Conservation (phyloP, 2,113 vertebrate genomes). For the Mesembrinibis cayennensis region DNA sequence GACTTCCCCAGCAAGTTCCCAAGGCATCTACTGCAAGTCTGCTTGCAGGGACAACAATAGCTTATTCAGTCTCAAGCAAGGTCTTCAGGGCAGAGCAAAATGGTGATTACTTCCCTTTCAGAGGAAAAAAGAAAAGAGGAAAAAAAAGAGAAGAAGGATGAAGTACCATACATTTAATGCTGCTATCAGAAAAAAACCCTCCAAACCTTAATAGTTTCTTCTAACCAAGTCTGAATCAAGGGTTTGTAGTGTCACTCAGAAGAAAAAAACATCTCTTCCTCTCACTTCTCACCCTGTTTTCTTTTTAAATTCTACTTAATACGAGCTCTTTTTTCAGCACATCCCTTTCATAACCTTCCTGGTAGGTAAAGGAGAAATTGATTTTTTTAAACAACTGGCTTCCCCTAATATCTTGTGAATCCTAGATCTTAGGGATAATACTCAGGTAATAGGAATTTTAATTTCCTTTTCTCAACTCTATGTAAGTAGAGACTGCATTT, state of each 20-base stretch:
- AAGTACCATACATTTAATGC: not conserved
- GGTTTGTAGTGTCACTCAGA: not conserved
- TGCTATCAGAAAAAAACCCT: not conserved
- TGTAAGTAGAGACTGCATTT: not conserved
- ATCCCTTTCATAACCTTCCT: not conserved
- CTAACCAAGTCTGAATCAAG: not conserved
- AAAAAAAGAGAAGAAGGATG: not conserved
- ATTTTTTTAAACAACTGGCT: not conserved
- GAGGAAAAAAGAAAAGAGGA: not conserved
- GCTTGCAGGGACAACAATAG: not conserved
- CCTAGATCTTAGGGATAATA: not conserved
- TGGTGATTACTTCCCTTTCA: not conserved
- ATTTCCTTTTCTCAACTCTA: not conserved
- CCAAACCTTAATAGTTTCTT: not conserved
- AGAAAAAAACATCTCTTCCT: not conserved
- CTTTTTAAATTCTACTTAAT: not conserved
- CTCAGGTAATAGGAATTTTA: not conserved
- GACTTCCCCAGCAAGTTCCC: not conserved
- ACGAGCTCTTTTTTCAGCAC: not conserved
- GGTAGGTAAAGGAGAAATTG: not conserved
- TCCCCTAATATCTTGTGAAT: not conserved
- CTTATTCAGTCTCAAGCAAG: not conserved
- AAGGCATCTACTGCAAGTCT: not conserved
- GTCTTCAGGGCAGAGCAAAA: not conserved
- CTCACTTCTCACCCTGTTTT: not conserved